These are phyloP conservation scores for Thelaira solivaga DNA, from an alignment of 2,888 invertebrate genomes.

Conservation along the genomic window DNA sequence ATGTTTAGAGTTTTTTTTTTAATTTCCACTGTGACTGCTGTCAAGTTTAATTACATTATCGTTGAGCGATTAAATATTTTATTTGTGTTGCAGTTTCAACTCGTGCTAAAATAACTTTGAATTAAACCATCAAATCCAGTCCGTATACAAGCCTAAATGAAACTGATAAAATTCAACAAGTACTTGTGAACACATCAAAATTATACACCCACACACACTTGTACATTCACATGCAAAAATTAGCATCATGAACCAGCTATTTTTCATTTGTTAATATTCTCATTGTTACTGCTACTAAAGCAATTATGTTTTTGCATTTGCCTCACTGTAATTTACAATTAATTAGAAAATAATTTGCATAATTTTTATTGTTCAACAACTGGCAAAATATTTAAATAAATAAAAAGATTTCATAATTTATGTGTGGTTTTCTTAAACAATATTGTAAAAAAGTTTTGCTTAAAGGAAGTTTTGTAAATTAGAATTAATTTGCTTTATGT, in stretches of 20 bases:
- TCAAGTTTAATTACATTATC: conserved; percentile 54
- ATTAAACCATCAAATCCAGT: no score
- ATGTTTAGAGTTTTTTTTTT: not conserved
- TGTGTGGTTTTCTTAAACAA: no score
- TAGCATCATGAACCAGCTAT: not conserved
- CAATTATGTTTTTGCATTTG: not conserved
- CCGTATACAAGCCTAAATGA: not conserved
- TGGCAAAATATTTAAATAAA: not conserved
- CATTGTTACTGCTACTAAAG: not conserved
- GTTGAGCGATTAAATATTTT: conserved; percentile 50
- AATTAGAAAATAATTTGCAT: conserved; percentile 19
- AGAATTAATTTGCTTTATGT: no score
- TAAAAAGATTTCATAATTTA: no score
- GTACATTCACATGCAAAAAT: not conserved
- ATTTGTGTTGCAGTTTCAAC: conserved; percentile 38
- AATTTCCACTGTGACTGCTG: not conserved
- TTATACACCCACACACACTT: not conserved
- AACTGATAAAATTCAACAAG: not conserved
- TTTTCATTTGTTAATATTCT: not conserved
- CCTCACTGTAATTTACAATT: conserved; percentile 7
- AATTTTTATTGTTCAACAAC: conserved; percentile 2
- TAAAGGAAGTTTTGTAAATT: no score
- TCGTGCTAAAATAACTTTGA: no score
- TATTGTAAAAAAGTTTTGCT: no score
- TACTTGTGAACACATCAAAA: not conserved